Evolutionary conservation across 2,113 vertebrate species (phyloP), one percentile per base, ranked within the genome.

Genomic region (Esox niger): DNA sequence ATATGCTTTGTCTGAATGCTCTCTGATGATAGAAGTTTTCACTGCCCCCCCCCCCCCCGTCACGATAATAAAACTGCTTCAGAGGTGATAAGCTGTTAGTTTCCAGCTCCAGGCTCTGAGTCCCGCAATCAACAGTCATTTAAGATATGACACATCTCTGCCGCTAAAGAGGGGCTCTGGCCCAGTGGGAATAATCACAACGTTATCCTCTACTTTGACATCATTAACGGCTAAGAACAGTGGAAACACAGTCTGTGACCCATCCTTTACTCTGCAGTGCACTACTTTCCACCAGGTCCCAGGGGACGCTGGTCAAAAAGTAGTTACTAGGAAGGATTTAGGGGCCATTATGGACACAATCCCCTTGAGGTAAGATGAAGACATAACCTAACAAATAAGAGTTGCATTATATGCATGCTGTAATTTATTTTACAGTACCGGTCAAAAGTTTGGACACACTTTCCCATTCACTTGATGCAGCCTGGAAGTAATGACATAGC

Each of bases 61-160:
- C 83, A 73, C 68, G 25, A 27, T 57, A n/a, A 79, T 78, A 76
- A 66, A 17, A 43, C 38, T 17, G 15, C 38, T 43, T 43, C 4
- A 65, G 49, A 20, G 11, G 9, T 58, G 62, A 65, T 7, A 78
- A 66, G 69, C 74, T 77, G 84, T 84, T 87, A 73, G 79, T 69
- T 66, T 77, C 67, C 78, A 43, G 13, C 38, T 79, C 76, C 70
- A 56, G 25, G 76, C 74, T 25, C 78, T 57, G 75, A 78, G 77
- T 70, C 82, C 79, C 62, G 69, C 29, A 77, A 82, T 87, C 82
- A 78, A 76, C 75, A 77, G 75, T 87, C 78, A 86, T 90, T 86
- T 84, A 69, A 54, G 74, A 82, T 60, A 69, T 77, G 83, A 79
- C 69, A 77, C 64, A 78, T 72, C 29, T 49, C 38, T 71, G 58